A percentile compares a stretch with the other conserved stretches of the same genome.
Evolutionary conservation across 2,113 vertebrate genomes (phyloP).

Genomic region (Lophius piscatorius): DNA sequence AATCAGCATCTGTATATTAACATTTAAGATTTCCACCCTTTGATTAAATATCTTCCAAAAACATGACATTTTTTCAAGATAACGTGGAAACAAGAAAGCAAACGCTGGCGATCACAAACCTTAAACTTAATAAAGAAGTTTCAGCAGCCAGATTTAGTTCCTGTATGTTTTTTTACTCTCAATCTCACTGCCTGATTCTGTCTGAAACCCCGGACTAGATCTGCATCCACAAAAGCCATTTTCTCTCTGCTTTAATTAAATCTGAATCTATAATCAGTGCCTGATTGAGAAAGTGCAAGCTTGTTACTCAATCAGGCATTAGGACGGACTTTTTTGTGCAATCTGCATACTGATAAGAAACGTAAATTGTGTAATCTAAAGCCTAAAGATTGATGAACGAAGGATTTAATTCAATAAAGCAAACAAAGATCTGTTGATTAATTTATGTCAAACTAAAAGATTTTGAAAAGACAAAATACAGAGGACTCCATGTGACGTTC

Average conservation of each 20-base stretch:
- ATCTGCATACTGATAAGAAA: background rate
- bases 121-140: background rate
- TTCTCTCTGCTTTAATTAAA: constrained; percentile 31
- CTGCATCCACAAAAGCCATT: constrained; percentile 15
- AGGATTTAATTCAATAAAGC: background rate
- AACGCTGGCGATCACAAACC: too few species aligned
- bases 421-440: background rate
- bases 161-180: background rate
- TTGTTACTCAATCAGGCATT: constrained; percentile 18
- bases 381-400: background rate
- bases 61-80: too few species aligned
- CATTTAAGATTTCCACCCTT: too few species aligned
- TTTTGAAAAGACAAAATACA: background rate
- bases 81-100: too few species aligned
- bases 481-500: too few species aligned
- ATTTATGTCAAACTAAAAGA: background rate
- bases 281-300: constrained; percentile 6
- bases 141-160: background rate
- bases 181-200: background rate
- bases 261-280: constrained; percentile 20
- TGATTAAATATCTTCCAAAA: too few species aligned
- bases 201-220: background rate
- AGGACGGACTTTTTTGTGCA: background rate
- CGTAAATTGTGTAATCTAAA: background rate
- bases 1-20: too few species aligned